A percentile compares a stretch with the other conserved stretches of the same genome.
phyloP scores from a whole-genome alignment of 2,888 invertebrate genomes.

The Physocephala rufipes region DNA sequence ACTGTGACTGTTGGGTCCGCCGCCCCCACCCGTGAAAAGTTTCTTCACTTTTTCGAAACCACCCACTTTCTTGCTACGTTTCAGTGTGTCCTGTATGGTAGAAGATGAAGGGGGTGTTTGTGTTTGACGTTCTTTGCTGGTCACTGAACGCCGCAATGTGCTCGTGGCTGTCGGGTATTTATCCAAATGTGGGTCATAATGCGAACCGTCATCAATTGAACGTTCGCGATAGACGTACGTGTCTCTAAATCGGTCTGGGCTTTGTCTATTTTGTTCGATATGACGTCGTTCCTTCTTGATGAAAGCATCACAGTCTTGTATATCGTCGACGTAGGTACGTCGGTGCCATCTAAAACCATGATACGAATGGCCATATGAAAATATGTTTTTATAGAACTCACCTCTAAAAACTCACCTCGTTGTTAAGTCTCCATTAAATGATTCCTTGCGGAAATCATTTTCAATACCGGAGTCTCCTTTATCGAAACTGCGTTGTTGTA shows the following conservation, averaged over 20 bases:
- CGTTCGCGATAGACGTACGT: slow-evolving; percentile 70
- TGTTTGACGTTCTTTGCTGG: slow-evolving; percentile 38
- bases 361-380: neutral
- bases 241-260: slow-evolving; percentile 64
- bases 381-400: neutral
- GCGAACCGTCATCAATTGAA: slow-evolving; percentile 75
- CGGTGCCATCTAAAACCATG: slow-evolving; percentile 62
- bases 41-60: slow-evolving; percentile 81
- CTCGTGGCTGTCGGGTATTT: slow-evolving; percentile 68
- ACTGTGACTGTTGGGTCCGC: slow-evolving; percentile 46
- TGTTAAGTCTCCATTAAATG: slow-evolving; percentile 68
- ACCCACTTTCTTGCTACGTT: slow-evolving; percentile 72
- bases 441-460: slow-evolving; percentile 80
- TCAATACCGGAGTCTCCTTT: slow-evolving; percentile 82
- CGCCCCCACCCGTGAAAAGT: slow-evolving; percentile 74
- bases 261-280: slow-evolving; percentile 70
- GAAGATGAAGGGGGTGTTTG: slow-evolving; percentile 39
- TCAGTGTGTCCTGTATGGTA: slow-evolving; percentile 53
- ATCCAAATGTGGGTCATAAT: slow-evolving; percentile 73
- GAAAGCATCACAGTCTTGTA: slow-evolving; percentile 74
- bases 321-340: slow-evolving; percentile 72
- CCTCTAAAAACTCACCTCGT: slow-evolving; percentile 55
- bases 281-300: slow-evolving; percentile 79
- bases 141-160: slow-evolving; percentile 55
- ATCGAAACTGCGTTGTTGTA: slow-evolving; percentile 66